Percentiles rank a stretch among this genome's conserved stretches.
Evolutionary conservation across 2,113 vertebrate species (phyloP).

Genomic region (Aleadryas rufinucha): DNA sequence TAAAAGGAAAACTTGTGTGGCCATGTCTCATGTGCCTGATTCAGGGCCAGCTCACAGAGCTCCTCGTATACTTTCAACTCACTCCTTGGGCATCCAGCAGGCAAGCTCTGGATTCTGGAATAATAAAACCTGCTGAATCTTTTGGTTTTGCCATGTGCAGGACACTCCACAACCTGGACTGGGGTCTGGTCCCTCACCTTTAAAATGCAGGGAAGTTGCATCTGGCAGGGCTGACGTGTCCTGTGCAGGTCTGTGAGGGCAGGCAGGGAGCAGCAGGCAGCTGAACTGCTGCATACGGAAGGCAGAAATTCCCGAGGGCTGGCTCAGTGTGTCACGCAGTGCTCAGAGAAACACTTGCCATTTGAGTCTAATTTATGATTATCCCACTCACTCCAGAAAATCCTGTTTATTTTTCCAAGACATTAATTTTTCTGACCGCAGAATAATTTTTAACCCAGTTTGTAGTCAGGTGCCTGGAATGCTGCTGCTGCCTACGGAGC

Average conservation of each 20-base stretch:
- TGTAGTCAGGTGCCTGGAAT: background rate
- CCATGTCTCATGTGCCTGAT: accelerated
- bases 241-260: background rate
- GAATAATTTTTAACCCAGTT: background rate
- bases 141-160: background rate
- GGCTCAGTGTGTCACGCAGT: background rate
- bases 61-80: background rate
- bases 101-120: background rate
- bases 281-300: background rate
- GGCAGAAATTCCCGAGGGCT: background rate
- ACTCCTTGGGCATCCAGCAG: background rate
- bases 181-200: background rate
- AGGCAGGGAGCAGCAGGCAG: background rate
- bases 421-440: background rate
- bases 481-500: background rate
- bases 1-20: background rate
- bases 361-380: background rate
- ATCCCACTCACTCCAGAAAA: background rate
- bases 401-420: background rate
- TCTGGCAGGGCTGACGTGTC: background rate
- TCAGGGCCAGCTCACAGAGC: background rate
- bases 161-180: background rate
- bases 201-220: background rate
- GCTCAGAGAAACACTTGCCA: background rate
- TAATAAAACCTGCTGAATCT: background rate